phyloP scores from a whole-genome alignment of 2,797 vertebrate species.

The Trichosurus vulpecula region DNA sequence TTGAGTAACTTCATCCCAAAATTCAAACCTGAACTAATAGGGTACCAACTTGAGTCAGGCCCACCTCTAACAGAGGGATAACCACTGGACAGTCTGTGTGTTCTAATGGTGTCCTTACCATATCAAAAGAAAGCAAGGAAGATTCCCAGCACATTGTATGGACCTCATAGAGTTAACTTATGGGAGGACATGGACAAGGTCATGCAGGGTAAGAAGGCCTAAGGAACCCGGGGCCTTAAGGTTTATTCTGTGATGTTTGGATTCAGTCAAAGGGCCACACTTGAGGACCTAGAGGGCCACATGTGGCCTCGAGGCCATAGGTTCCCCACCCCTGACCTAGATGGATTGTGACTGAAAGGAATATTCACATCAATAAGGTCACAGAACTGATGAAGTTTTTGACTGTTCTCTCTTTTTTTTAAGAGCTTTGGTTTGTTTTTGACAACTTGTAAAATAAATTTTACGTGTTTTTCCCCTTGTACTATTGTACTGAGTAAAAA shows the following conservation, averaged over 20 bases:
- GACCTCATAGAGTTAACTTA: background rate
- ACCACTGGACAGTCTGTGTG: background rate
- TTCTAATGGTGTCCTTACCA: background rate
- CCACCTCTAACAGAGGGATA: background rate
- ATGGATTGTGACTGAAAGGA: background rate
- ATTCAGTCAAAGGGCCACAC: too few species aligned
- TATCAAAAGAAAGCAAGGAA: background rate
- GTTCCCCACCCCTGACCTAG: too few species aligned
- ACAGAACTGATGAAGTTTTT: background rate
- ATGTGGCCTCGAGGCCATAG: too few species aligned
- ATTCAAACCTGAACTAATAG: background rate
- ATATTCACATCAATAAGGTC: background rate
- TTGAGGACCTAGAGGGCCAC: too few species aligned
- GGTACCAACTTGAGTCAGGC: background rate
- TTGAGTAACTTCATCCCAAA: background rate
- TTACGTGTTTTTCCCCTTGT: background rate
- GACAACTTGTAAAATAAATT: background rate
- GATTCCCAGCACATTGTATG: background rate
- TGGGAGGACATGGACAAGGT: background rate
- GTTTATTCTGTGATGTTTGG: too few species aligned
- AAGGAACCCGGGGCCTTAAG: too few species aligned
- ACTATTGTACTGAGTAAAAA: background rate
- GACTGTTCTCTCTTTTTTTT: background rate
- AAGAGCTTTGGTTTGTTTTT: background rate
- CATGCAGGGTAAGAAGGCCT: background rate